phyloP scores from a whole-genome alignment of 2,888 invertebrate genomes.

The Chymomyza fuscimana region DNA sequence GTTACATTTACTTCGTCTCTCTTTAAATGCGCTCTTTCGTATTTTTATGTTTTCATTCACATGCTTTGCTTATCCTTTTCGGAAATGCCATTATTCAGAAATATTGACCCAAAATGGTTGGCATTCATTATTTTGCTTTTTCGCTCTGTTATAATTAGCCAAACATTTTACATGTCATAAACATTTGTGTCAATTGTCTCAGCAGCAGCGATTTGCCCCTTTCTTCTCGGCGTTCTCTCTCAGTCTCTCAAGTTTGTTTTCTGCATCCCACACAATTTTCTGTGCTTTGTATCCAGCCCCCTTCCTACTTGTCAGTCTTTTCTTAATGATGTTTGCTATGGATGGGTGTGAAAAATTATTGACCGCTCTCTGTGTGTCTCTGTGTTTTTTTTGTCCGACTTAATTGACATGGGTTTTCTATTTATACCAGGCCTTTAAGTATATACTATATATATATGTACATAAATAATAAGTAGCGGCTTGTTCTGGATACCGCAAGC shows the following conservation, averaged over 20 bases:
- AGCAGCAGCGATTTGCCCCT: neutral
- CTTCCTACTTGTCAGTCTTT: slow-evolving; percentile 1
- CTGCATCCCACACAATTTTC: neutral
- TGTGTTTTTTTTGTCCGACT: slow-evolving; percentile 6
- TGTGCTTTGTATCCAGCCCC: slow-evolving; percentile 16
- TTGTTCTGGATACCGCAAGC: slow-evolving; percentile 4
- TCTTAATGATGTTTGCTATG: slow-evolving; percentile 55
- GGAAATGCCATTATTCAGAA: slow-evolving; percentile 10
- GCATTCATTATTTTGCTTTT: slow-evolving; percentile 2
- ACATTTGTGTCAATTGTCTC: slow-evolving; percentile 56
- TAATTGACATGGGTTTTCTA: slow-evolving; percentile 39
- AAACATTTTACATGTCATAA: slow-evolving; percentile 56
- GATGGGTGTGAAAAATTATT: slow-evolving; percentile 53
- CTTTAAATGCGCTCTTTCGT: neutral
- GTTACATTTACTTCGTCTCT: neutral
- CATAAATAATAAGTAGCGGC: neutral
- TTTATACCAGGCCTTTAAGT: slow-evolving; percentile 3
- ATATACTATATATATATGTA: neutral
- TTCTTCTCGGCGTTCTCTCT: neutral
- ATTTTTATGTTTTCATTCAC: neutral
- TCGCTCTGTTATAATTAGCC: slow-evolving; percentile 51
- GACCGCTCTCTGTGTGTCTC: slow-evolving; percentile 32
- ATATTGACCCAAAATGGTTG: slow-evolving; percentile 31
- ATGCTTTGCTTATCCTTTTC: neutral
- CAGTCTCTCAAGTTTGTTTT: neutral